phyloP scores from a whole-genome alignment of 2,113 vertebrate genomes.

The Lepus timidus region DNA sequence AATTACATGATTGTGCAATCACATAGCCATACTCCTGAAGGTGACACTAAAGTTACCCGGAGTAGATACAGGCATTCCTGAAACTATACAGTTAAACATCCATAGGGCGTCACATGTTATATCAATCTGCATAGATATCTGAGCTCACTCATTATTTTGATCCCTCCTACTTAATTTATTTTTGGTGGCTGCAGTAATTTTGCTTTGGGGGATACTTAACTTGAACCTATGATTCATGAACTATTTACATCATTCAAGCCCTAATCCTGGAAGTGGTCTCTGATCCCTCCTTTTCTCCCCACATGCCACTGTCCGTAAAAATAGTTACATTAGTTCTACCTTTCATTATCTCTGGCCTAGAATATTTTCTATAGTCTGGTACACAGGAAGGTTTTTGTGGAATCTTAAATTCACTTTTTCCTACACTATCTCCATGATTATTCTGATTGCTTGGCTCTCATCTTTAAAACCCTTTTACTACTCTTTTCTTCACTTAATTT shows the following conservation, averaged over 20 bases:
- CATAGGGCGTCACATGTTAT: neutral
- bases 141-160: constrained; percentile 44
- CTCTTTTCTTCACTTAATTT: constrained; percentile 31
- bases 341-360: neutral
- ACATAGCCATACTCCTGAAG: neutral
- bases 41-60: constrained; percentile 25
- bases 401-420: neutral
- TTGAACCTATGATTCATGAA: constrained; percentile 35
- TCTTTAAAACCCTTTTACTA: constrained; percentile 28
- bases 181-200: neutral
- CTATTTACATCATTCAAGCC: neutral
- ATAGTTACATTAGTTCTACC: neutral
- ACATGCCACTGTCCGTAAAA: neutral
- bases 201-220: constrained; percentile 14
- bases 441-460: constrained; percentile 21
- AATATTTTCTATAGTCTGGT: neutral
- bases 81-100: constrained; percentile 31
- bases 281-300: neutral
- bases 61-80: constrained; percentile 17
- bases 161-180: constrained; percentile 30
- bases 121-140: constrained; percentile 19
- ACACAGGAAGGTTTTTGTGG: constrained; percentile 29
- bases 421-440: constrained; percentile 1
- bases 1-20: neutral
- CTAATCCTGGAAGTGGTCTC: neutral